A percentile compares a stretch with the other conserved stretches of the same genome.
phyloP scores from a whole-genome alignment of 1,140 invertebrate species.

The Cydia strobilella region DNA sequence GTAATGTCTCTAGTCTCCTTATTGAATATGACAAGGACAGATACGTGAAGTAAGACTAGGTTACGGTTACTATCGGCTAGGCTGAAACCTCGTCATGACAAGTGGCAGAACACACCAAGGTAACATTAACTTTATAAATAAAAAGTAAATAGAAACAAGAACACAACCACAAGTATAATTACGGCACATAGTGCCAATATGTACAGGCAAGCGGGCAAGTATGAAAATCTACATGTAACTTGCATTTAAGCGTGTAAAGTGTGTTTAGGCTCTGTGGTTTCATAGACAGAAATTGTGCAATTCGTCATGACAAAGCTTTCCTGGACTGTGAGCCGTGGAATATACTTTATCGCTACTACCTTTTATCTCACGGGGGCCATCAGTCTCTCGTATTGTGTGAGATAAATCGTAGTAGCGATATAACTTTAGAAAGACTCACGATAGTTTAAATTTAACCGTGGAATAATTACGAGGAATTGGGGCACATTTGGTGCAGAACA shows the following conservation, averaged over 20 bases:
- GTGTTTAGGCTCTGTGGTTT: background rate
- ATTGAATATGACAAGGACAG: background rate
- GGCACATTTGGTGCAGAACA: conserved; percentile 42
- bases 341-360: background rate
- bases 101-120: background rate
- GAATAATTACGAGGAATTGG: conserved; percentile 48
- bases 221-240: background rate
- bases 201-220: background rate
- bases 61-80: background rate
- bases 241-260: background rate
- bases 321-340: background rate
- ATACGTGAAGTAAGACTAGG: background rate
- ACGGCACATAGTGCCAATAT: background rate
- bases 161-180: conserved; percentile 15
- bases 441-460: background rate
- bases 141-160: conserved; percentile 1
- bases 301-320: conserved; percentile 13
- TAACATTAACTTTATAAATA: conserved; percentile 3
- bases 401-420: background rate
- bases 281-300: background rate
- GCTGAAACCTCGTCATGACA: background rate
- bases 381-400: background rate
- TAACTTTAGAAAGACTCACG: background rate
- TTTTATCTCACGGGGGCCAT: background rate
- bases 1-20: background rate